phyloP scores from a whole-genome alignment of 2,113 vertebrate species.

The Isurus oxyrinchus region DNA sequence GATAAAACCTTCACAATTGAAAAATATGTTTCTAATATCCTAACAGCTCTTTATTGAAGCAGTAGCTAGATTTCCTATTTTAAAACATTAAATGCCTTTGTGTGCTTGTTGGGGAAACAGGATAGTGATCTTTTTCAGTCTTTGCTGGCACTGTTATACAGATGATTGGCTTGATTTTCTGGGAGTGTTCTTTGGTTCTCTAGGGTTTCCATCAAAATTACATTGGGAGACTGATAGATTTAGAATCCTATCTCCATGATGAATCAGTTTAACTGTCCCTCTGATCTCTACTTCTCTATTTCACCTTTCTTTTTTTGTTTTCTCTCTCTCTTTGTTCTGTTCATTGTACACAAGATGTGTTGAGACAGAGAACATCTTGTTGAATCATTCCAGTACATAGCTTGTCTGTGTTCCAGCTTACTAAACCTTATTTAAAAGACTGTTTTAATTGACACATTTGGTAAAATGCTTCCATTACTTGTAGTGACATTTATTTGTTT shows the following conservation, averaged over 20 bases:
- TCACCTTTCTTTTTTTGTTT: background rate
- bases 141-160: background rate
- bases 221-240: background rate
- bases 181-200: background rate
- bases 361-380: background rate
- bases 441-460: background rate
- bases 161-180: background rate
- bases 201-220: background rate
- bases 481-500: background rate
- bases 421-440: background rate
- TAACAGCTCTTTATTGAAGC: background rate
- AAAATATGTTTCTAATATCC: background rate
- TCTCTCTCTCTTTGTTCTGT: background rate
- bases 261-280: background rate
- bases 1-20: background rate
- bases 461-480: background rate
- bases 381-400: background rate
- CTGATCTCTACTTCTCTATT: background rate
- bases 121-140: background rate
- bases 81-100: background rate
- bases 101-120: background rate
- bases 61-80: background rate
- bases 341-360: background rate
- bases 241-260: background rate
- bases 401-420: background rate